Conservation (phyloP, 2,888 invertebrate species). For the Nephrocerus scutellatus region DNA sequence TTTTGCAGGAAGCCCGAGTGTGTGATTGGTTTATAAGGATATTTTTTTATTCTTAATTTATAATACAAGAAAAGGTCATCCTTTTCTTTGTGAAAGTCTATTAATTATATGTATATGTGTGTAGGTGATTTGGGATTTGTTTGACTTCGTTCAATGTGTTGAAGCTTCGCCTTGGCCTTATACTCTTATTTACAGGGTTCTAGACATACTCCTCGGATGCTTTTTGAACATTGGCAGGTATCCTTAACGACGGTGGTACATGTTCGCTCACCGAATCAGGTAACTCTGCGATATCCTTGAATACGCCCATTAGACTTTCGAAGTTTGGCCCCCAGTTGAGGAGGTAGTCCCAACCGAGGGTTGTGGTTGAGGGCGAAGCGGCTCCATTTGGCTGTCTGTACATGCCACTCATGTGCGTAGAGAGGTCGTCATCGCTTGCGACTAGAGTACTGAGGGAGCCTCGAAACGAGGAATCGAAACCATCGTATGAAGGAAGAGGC, state of each 20-base stretch:
- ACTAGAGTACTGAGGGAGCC: slow-evolving; percentile 90
- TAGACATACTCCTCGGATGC: slow-evolving; percentile 87
- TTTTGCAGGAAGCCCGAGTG: too few species aligned
- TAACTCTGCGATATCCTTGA: slow-evolving; percentile 91
- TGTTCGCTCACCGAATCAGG: slow-evolving; percentile 75
- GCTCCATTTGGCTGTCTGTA: slow-evolving; percentile 70
- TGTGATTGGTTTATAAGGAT: too few species aligned
- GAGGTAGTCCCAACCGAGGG: slow-evolving; percentile 88
- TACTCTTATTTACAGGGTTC: too few species aligned
- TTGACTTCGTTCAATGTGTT: too few species aligned
- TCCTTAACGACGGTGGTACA: slow-evolving; percentile 64
- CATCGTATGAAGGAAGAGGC: slow-evolving; percentile 76
- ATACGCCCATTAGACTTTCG: slow-evolving; percentile 90
- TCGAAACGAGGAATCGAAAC: slow-evolving; percentile 88
- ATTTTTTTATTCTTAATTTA: too few species aligned
- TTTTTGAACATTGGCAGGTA: slow-evolving; percentile 72
- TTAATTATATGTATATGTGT: too few species aligned
- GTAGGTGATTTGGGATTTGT: too few species aligned
- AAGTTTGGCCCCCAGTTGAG: slow-evolving; percentile 96
- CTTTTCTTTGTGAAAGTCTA: too few species aligned
- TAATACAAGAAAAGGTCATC: too few species aligned
- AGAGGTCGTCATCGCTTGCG: slow-evolving; percentile 86
- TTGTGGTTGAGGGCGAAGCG: slow-evolving; percentile 65
- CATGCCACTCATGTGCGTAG: slow-evolving; percentile 70
- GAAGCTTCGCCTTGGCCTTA: too few species aligned